A percentile compares a stretch with the other conserved stretches of the same genome.
These are phyloP conservation scores for Bostrychus sinensis DNA, from an alignment of 2,113 vertebrate species.

Conservation along the genomic window DNA sequence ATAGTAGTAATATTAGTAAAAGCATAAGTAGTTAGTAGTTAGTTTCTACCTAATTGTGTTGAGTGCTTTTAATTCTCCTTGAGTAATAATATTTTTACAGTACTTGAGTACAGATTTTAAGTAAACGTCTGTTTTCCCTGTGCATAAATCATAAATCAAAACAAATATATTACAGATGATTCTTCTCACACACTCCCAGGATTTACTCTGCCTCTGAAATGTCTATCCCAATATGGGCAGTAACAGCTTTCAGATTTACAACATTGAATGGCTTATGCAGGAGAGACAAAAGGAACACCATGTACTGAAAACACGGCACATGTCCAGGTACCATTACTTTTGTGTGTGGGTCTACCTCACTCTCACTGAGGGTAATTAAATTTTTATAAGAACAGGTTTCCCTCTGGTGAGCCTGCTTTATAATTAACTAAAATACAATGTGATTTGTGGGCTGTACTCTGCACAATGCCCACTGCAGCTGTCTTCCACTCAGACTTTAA, in stretches of 20 bases:
- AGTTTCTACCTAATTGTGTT: too few species aligned
- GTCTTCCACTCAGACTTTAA: too few species aligned
- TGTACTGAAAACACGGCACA: conserved; percentile 29
- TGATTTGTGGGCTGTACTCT: neutral
- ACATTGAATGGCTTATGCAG: conserved; percentile 4
- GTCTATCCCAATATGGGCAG: conserved; percentile 2
- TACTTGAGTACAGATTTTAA: too few species aligned
- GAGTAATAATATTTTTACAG: too few species aligned
- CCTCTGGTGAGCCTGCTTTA: neutral
- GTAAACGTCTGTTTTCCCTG: conserved; percentile 20
- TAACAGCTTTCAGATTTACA: conserved; percentile 21
- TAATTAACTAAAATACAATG: neutral
- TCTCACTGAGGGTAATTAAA: neutral
- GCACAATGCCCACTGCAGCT: neutral
- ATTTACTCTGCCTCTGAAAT: conserved; percentile 20
- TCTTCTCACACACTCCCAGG: conserved; percentile 26
- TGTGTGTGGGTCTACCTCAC: neutral
- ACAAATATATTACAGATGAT: conserved; percentile 52
- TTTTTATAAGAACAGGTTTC: neutral
- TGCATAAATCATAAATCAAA: conserved; percentile 58
- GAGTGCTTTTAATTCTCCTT: too few species aligned
- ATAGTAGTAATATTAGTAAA: too few species aligned
- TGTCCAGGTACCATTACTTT: neutral
- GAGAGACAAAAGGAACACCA: conserved; percentile 21
- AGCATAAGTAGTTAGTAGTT: too few species aligned